Evolutionary conservation across 2,888 invertebrate species (phyloP).

Genomic region (Smittia sp.): DNA sequence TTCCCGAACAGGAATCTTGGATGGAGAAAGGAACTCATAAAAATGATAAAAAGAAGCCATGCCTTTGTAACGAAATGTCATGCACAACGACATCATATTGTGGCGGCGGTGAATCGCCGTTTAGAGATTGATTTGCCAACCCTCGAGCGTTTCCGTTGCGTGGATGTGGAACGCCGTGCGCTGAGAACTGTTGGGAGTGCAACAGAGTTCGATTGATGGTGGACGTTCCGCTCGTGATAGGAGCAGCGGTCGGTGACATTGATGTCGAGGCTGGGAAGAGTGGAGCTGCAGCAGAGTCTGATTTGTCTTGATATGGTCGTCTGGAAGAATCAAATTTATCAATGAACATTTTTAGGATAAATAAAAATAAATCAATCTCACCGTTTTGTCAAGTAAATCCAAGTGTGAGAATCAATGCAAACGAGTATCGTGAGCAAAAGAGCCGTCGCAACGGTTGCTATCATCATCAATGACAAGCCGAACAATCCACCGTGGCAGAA

Average conservation of each 20-base stretch:
- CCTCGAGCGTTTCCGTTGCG: constrained; percentile 45
- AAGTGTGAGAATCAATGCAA: constrained; percentile 92
- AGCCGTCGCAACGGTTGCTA: constrained; percentile 83
- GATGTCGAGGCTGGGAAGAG: constrained; percentile 51
- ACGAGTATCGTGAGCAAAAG: constrained; percentile 88
- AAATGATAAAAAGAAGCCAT: constrained; percentile 48
- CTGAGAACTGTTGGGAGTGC: constrained; percentile 50
- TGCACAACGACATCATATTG: constrained; percentile 56
- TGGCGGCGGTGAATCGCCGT: constrained; percentile 53
- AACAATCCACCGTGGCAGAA: constrained; percentile 79
- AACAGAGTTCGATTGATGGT: constrained; percentile 53
- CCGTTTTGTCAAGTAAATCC: constrained; percentile 94
- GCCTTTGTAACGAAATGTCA: constrained; percentile 52
- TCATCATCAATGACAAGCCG: constrained; percentile 80
- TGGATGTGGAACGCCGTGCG: constrained; percentile 22
- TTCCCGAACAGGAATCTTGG: not conserved
- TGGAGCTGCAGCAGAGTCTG: constrained; percentile 54
- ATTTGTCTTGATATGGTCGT: constrained; percentile 51
- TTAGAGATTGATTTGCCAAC: constrained; percentile 35
- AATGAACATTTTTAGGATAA: not conserved
- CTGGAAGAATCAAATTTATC: constrained; percentile 34
- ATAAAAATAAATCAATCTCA: constrained; percentile 50
- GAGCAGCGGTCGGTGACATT: constrained; percentile 51
- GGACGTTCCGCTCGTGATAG: constrained; percentile 48
- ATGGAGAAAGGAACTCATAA: constrained; percentile 33